Conservation (phyloP, 2,113 vertebrate genomes). For the Melozone crissalis region DNA sequence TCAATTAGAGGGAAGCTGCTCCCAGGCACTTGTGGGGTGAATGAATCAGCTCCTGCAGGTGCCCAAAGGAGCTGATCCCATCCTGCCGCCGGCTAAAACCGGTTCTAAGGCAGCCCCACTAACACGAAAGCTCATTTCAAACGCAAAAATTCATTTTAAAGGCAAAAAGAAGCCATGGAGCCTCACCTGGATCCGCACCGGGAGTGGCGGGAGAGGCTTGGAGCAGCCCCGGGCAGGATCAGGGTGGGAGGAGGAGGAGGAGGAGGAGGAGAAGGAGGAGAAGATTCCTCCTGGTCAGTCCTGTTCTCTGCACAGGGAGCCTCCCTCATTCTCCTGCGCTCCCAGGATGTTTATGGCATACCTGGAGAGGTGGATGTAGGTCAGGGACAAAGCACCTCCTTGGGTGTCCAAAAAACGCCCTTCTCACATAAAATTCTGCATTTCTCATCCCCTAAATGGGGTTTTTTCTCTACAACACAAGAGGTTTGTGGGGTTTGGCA, state of each 20-base stretch:
- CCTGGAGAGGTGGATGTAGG: neutral
- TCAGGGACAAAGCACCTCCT: neutral
- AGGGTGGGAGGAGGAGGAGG: slow-evolving; percentile 42
- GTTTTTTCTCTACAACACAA: fast-evolving
- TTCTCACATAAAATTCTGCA: fast-evolving
- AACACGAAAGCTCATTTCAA: neutral
- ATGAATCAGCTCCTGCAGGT: neutral
- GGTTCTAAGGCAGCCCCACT: fast-evolving
- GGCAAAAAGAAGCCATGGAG: fast-evolving
- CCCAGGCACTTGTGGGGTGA: neutral
- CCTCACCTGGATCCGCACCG: neutral
- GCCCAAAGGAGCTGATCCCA: neutral
- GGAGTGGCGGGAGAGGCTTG: neutral
- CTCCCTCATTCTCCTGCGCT: neutral
- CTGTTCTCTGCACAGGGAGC: slow-evolving; percentile 32
- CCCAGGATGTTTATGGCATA: neutral
- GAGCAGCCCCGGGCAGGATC: neutral
- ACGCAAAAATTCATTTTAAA: neutral
- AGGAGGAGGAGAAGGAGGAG: neutral
- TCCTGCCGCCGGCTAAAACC: neutral
- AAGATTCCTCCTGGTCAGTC: slow-evolving; percentile 27
- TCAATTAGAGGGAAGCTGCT: neutral
- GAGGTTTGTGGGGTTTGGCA: neutral
- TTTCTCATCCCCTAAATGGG: neutral
- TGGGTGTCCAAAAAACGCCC: neutral